Conservation (phyloP, 2,797 vertebrate species). For the Hypotaenidia philippensis region DNA sequence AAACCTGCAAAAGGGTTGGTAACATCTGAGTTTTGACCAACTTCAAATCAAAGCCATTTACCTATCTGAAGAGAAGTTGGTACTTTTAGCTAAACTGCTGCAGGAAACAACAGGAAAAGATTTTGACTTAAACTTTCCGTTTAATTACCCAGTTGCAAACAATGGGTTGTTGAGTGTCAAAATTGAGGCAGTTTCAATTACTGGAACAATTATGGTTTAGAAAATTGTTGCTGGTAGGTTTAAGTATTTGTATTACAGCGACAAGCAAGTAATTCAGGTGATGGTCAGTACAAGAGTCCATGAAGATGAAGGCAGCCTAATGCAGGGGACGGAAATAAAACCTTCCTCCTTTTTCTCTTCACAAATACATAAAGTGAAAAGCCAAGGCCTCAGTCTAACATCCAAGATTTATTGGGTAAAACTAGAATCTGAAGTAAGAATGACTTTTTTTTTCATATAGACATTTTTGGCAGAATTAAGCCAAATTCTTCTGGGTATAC, state of each 20-base stretch:
- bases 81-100: not conserved
- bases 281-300: not conserved
- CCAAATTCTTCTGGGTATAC: not conserved
- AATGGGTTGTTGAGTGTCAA: constrained; percentile 28
- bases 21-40: not conserved
- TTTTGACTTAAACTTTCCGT: constrained; percentile 23
- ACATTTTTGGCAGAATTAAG: not conserved
- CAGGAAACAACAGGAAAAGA: constrained; percentile 7
- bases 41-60: constrained; percentile 17
- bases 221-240: not conserved
- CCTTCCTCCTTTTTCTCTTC: not conserved
- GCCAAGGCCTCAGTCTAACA: not conserved
- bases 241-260: not conserved
- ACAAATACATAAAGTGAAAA: not conserved
- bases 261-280: not conserved
- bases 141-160: constrained; percentile 56
- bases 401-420: not conserved
- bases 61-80: not conserved
- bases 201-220: constrained; percentile 22
- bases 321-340: not conserved
- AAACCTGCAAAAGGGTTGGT: not conserved
- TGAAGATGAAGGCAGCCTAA: not conserved
- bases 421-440: not conserved
- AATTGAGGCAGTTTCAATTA: constrained; percentile 52
- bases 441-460: not conserved